Evolutionary conservation across 2,113 vertebrate species (phyloP), one percentile per base, ranked within the genome.

Genomic region (Tragelaphus imberbis): DNA sequence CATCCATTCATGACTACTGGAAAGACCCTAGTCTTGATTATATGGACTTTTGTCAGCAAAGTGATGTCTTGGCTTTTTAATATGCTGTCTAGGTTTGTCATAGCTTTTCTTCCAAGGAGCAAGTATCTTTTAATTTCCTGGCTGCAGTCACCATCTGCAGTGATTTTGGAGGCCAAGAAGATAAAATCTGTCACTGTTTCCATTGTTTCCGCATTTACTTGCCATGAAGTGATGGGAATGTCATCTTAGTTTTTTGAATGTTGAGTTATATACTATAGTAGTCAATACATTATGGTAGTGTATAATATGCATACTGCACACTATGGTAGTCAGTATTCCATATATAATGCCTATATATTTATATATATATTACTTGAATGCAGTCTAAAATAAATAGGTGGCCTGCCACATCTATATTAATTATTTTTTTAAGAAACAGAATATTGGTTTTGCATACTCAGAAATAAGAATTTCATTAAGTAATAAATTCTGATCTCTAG

Each of bases 401-500:
- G 19, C 30, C 25, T 84, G 27, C 65, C n/a, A 65, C 7, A 49
- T 84, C 53, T 65, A 23, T 82, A n/a, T 17, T 95, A 95, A 91
- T 85, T 85, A 61, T 89, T 96, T 95, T 95, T 79, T 79, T 10
- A 97, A 94, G 27, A 93, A 91, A n/a, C 56, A 84, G 7, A 94
- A 84, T 88, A 44, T 49, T 91, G 61, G 11, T 92, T 84, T 87
- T 89, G 71, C 71, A n/a, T 59, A 55, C 55, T 80, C 7, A 88
- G 40, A 96, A 97, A 94, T 86, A 95, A 92, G 47, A 96, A 96
- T 89, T 88, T 12, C 33, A 85, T 53, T 92, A 84, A 91, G 51
- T 80, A 94, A 91, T 97, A 84, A 95, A 88, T 95, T 77, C 28
- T 93, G 55, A 96, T 79, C 56, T 47, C 33, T 94, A 96, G 25